A percentile compares a stretch with the other conserved stretches of the same genome.
Conservation (phyloP, 2,888 invertebrate genomes). For the Oasisia sp. region DNA sequence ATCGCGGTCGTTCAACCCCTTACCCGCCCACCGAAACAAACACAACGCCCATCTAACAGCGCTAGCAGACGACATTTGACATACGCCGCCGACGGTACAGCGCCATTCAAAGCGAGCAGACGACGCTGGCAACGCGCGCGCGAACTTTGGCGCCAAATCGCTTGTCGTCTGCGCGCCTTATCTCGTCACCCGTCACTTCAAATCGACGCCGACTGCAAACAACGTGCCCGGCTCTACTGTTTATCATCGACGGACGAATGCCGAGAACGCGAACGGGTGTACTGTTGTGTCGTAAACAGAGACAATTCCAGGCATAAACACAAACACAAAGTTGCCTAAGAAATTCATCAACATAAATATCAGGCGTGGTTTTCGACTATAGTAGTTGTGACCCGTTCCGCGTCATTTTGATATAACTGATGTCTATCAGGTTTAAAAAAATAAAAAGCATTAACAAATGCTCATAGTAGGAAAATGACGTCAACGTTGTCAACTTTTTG, state of each 20-base stretch:
- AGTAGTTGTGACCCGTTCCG: too few relatives aligned
- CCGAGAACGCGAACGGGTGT: background rate
- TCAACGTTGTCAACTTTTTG: background rate
- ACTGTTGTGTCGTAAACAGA: too few relatives aligned
- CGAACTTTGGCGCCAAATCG: conserved; percentile 5
- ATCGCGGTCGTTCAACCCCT: background rate
- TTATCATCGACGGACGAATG: background rate
- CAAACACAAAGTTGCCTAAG: background rate
- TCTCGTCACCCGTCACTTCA: background rate
- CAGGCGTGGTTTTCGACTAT: too few relatives aligned
- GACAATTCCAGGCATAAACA: too few relatives aligned
- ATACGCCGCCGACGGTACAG: background rate
- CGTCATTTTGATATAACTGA: too few relatives aligned
- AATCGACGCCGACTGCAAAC: background rate
- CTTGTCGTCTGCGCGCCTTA: conserved; percentile 17
- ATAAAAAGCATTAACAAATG: too few relatives aligned
- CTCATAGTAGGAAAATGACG: background rate
- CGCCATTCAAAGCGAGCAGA: background rate
- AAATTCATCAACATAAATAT: background rate
- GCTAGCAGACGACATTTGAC: background rate
- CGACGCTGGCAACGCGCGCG: background rate
- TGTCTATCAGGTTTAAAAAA: too few relatives aligned
- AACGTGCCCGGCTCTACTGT: background rate
- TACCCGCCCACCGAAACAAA: background rate
- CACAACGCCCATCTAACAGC: background rate